Evolutionary conservation across 2,113 vertebrate genomes (phyloP).

Genomic region (Tautogolabrus adspersus): DNA sequence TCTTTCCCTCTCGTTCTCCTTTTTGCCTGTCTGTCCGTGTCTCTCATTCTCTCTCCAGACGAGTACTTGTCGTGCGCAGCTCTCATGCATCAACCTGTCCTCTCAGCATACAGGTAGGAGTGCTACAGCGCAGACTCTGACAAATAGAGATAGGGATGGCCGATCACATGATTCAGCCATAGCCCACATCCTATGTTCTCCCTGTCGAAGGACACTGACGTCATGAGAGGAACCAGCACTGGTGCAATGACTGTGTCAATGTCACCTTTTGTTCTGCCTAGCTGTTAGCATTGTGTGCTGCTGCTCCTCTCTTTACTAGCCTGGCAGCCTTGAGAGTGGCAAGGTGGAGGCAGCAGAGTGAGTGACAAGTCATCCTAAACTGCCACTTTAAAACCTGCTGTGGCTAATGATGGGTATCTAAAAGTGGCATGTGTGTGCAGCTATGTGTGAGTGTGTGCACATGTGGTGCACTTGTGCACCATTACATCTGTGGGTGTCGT

Average conservation of each 20-base stretch:
- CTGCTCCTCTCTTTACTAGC: slow-evolving; percentile 61
- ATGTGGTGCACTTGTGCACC: slow-evolving; percentile 60
- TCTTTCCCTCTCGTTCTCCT: slow-evolving; percentile 1
- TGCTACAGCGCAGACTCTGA: slow-evolving; percentile 52
- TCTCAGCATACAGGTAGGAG: slow-evolving; percentile 53
- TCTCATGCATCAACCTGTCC: slow-evolving; percentile 60
- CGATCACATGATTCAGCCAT: slow-evolving; percentile 66
- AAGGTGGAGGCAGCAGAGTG: slow-evolving; percentile 68
- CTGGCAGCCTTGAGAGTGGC: slow-evolving; percentile 67
- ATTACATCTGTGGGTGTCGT: slow-evolving; percentile 69
- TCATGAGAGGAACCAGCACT: slow-evolving; percentile 63
- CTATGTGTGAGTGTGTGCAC: slow-evolving; percentile 28
- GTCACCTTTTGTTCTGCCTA: slow-evolving; percentile 81
- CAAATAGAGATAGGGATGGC: slow-evolving; percentile 72
- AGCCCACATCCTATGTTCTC: slow-evolving; percentile 54
- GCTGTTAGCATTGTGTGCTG: slow-evolving; percentile 67
- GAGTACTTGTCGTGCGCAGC: slow-evolving; percentile 28
- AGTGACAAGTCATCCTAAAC: slow-evolving; percentile 76
- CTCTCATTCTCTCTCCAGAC: slow-evolving; percentile 37
- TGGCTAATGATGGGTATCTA: slow-evolving; percentile 74
- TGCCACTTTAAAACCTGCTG: slow-evolving; percentile 75
- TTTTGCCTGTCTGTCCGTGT: slow-evolving; percentile 6
- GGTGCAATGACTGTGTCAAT: slow-evolving; percentile 77
- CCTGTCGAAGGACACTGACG: slow-evolving; percentile 72
- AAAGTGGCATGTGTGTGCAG: slow-evolving; percentile 39